phyloP scores from a whole-genome alignment of 2,113 vertebrate genomes.

The sheep (Ovis aries) region DNA sequence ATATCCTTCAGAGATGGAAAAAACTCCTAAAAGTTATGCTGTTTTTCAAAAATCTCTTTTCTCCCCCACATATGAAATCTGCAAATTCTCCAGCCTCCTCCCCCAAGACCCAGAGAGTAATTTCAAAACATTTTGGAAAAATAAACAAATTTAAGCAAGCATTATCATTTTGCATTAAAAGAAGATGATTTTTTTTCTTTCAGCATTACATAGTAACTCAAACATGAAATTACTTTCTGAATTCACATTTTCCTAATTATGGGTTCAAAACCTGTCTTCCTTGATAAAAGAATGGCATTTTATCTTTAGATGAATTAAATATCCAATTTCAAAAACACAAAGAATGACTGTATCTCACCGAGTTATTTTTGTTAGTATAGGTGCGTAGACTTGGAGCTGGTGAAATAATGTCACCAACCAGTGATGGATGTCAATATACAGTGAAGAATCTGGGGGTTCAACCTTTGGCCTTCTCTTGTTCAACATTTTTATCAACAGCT shows the following conservation, averaged over 20 bases:
- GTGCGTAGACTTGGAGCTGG: not conserved
- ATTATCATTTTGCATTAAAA: slow-evolving; percentile 22
- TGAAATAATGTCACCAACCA: not conserved
- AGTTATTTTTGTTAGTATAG: not conserved
- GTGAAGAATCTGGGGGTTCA: not conserved
- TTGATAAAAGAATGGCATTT: slow-evolving; percentile 35
- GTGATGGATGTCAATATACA: not conserved
- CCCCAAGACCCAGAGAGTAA: not conserved
- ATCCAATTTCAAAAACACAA: slow-evolving; percentile 39
- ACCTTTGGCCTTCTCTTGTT: slow-evolving; percentile 28
- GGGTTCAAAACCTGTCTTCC: slow-evolving; percentile 41
- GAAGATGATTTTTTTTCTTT: not conserved
- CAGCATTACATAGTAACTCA: slow-evolving; percentile 47
- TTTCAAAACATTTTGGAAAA: slow-evolving; percentile 51
- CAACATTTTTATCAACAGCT: slow-evolving; percentile 54
- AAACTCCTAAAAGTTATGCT: not conserved
- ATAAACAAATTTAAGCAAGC: slow-evolving; percentile 10
- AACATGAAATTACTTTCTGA: slow-evolving; percentile 48
- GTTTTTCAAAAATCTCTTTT: not conserved
- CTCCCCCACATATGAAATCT: not conserved
- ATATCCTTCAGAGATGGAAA: not conserved
- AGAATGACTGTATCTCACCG: not conserved
- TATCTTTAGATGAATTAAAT: slow-evolving; percentile 30
- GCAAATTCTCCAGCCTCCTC: not conserved
- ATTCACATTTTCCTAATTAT: slow-evolving; percentile 52